Conservation (phyloP, 2,888 invertebrate genomes). For the Lasioglossum pauxillum region DNA sequence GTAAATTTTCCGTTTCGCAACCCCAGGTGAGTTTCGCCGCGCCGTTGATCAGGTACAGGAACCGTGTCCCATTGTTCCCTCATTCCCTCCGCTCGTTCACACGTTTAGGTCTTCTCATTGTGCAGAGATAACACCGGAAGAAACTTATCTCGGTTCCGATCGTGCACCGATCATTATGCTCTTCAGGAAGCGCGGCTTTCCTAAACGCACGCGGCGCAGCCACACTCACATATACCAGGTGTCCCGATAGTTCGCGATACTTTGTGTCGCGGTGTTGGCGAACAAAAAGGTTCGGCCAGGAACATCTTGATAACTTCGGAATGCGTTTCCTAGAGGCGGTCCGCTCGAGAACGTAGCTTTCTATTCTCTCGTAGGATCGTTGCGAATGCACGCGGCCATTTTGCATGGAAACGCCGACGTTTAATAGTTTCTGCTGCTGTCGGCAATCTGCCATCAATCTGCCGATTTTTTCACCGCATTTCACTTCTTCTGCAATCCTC, state of each 20-base stretch:
- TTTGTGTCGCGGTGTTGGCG: constrained; percentile 19
- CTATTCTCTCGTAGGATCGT: constrained; percentile 48
- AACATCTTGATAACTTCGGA: constrained; percentile 47
- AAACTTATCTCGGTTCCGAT: constrained; percentile 56
- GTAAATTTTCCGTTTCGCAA: constrained; percentile 28
- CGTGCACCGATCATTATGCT: constrained; percentile 49
- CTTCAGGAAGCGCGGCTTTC: constrained; percentile 60
- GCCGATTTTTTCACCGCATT: not conserved
- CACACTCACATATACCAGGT: not conserved
- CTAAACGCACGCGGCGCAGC: constrained; percentile 24
- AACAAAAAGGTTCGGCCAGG: constrained; percentile 31
- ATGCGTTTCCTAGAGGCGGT: constrained; percentile 48
- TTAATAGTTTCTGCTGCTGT: constrained; percentile 5
- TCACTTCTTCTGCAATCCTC: not conserved
- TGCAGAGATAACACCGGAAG: constrained; percentile 55
- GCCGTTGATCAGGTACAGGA: constrained; percentile 31
- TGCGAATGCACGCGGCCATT: constrained; percentile 23
- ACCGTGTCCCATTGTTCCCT: constrained; percentile 53
- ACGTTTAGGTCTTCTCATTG: constrained; percentile 58
- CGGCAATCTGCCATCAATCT: not conserved
- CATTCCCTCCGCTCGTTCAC: constrained; percentile 34
- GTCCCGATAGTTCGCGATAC: not conserved
- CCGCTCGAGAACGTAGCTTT: constrained; percentile 44
- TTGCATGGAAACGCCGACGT: constrained; percentile 2
- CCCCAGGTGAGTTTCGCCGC: constrained; percentile 23